These are phyloP conservation scores for Diplodus sargus DNA, from an alignment of 2,797 vertebrate species.

Conservation along the genomic window DNA sequence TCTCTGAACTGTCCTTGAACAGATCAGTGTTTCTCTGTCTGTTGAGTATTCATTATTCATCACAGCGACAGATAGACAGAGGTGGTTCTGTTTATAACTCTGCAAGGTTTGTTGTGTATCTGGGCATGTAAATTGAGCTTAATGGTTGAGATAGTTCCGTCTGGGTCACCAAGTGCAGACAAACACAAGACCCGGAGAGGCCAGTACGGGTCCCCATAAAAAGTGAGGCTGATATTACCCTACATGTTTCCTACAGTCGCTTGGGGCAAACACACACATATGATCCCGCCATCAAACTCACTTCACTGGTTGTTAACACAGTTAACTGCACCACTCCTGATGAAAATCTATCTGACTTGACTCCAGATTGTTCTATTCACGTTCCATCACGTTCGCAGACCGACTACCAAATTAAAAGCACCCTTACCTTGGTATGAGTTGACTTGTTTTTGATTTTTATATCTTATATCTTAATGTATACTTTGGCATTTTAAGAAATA, in stretches of 20 bases:
- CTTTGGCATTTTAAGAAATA: no score
- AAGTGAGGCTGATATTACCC: neutral
- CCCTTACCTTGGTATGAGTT: no score
- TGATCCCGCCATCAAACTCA: no score
- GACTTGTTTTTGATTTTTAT: no score
- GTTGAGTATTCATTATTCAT: slow-evolving; percentile 3
- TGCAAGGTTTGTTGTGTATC: slow-evolving; percentile 48
- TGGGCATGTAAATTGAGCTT: slow-evolving; percentile 65
- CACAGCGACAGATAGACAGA: slow-evolving; percentile 19
- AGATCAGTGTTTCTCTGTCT: slow-evolving; percentile 2
- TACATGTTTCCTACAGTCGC: neutral
- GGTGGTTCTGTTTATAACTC: slow-evolving; percentile 46
- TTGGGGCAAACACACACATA: no score
- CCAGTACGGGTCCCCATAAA: slow-evolving; percentile 3
- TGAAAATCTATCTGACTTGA: no score
- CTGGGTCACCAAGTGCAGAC: slow-evolving; percentile 54
- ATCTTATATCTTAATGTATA: no score
- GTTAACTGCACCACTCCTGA: no score
- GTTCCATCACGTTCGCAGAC: no score
- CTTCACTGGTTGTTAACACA: no score
- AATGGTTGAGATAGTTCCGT: slow-evolving; percentile 46
- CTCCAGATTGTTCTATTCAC: no score
- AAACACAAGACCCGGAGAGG: slow-evolving; percentile 11
- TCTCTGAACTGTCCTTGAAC: neutral
- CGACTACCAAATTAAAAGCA: no score